Evolutionary conservation across 2,888 invertebrate species (phyloP).

Genomic region (Hartigia nigra): DNA sequence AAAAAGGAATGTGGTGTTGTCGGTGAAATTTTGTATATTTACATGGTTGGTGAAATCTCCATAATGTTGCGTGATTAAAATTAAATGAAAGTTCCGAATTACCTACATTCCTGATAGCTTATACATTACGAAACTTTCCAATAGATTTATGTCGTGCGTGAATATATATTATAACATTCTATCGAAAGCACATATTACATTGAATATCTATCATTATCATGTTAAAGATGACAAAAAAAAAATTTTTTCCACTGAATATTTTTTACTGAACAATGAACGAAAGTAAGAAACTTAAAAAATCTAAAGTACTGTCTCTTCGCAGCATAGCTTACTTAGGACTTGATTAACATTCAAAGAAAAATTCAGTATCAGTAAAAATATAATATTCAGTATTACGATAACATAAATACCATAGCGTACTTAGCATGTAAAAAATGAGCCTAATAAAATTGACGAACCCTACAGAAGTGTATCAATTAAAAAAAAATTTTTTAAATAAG

Average conservation of each 20-base stretch:
- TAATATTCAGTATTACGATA: too few relatives aligned
- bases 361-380: too few relatives aligned
- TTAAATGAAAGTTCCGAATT: not conserved
- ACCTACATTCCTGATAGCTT: not conserved
- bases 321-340: too few relatives aligned
- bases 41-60: not conserved
- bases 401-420: too few relatives aligned
- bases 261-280: not conserved
- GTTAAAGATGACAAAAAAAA: too few relatives aligned
- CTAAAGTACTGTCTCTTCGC: too few relatives aligned
- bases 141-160: not conserved
- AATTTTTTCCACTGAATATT: not conserved
- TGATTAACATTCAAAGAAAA: not conserved
- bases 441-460: not conserved
- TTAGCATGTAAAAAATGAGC: too few relatives aligned
- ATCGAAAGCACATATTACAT: too few relatives aligned
- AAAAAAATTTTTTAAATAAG: not conserved
- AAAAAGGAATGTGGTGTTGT: not conserved
- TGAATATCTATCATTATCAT: not conserved
- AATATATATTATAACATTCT: too few relatives aligned
- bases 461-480: not conserved
- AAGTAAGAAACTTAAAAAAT: too few relatives aligned
- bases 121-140: not conserved
- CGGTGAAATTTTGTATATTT: not conserved
- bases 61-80: not conserved